phyloP scores from a whole-genome alignment of 2,888 invertebrate species.

The Branchinecta sandiegonensis region DNA sequence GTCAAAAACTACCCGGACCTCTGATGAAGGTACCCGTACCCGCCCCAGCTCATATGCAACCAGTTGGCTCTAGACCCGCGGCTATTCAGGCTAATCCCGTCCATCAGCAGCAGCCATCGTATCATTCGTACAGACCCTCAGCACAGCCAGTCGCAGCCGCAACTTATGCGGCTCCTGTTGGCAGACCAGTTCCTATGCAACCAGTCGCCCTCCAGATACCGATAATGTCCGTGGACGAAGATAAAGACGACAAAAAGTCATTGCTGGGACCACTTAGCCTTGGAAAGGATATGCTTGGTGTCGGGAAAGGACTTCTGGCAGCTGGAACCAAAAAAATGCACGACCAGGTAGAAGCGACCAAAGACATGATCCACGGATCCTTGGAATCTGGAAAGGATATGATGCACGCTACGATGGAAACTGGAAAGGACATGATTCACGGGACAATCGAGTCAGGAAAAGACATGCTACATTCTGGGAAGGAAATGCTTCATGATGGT shows the following conservation, averaged over 20 bases:
- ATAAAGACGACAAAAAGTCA: background rate
- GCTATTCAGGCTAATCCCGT: background rate
- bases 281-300: background rate
- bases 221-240: background rate
- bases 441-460: background rate
- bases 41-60: background rate
- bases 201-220: background rate
- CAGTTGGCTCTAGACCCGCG: background rate
- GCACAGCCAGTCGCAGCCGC: background rate
- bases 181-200: background rate
- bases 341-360: slow-evolving; percentile 1
- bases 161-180: background rate
- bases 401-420: background rate
- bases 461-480: background rate
- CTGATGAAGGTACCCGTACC: background rate
- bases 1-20: background rate
- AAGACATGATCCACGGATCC: background rate
- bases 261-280: background rate
- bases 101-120: background rate
- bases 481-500: too few species aligned
- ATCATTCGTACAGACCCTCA: background rate
- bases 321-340: slow-evolving; percentile 10
- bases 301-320: background rate
- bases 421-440: slow-evolving; percentile 7
- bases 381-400: slow-evolving; percentile 11